Evolutionary conservation across 1,140 invertebrate species (phyloP).

Genomic region (Hydropsyche tenuis): DNA sequence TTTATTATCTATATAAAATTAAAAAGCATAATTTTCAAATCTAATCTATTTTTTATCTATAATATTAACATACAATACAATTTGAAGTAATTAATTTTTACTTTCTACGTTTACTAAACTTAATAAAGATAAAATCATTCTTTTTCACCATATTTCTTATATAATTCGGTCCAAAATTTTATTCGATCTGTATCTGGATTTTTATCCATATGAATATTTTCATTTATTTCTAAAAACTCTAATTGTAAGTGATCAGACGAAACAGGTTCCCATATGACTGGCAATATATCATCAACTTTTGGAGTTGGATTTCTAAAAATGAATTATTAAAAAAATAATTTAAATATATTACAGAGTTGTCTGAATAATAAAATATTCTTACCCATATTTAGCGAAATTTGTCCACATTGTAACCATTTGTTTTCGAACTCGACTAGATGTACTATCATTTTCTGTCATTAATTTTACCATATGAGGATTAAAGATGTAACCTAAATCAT

Average conservation of each 20-base stretch:
- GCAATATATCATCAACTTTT: constrained; percentile 56
- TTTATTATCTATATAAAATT: no score
- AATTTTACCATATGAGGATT: constrained; percentile 51
- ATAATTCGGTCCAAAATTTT: constrained; percentile 60
- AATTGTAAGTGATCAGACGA: constrained; percentile 55
- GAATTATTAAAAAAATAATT: background rate
- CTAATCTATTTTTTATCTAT: no score
- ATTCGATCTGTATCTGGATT: constrained; percentile 58
- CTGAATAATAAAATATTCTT: constrained; percentile 48
- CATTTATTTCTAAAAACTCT: constrained; percentile 58
- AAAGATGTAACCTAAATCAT: constrained; percentile 61
- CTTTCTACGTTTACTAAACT: no score
- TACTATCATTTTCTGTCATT: constrained; percentile 51
- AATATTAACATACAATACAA: no score
- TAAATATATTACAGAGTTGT: no score
- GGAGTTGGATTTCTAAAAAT: constrained; percentile 62
- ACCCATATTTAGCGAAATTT: constrained; percentile 64
- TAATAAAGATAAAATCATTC: no score
- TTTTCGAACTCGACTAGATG: constrained; percentile 55
- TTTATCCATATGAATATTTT: constrained; percentile 53
- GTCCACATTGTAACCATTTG: constrained; percentile 62
- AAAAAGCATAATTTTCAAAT: no score
- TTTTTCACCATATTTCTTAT: constrained; percentile 52
- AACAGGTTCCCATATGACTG: constrained; percentile 58
- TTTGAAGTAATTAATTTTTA: no score